phyloP scores from a whole-genome alignment of 2,888 invertebrate genomes.

The Agonum fuliginosum region DNA sequence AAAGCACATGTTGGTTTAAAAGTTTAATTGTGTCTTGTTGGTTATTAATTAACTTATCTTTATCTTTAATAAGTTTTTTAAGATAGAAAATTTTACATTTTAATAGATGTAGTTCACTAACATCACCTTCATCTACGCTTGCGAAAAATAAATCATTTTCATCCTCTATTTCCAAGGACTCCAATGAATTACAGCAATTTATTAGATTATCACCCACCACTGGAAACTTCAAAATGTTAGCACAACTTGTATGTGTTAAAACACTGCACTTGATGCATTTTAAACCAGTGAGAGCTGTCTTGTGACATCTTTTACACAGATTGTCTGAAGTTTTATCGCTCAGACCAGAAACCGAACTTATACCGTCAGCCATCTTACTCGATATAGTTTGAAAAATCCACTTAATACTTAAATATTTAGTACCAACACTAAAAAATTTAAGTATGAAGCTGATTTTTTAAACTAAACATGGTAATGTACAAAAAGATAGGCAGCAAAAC shows the following conservation, averaged over 20 bases:
- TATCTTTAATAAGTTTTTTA: neutral
- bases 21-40: neutral
- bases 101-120: neutral
- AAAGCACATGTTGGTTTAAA: neutral
- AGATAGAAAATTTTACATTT: neutral
- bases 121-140: neutral
- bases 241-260: no score
- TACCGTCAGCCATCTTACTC: no score
- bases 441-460: neutral
- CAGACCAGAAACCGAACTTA: no score
- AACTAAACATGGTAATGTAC: neutral
- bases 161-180: no score
- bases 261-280: no score
- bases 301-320: no score
- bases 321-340: no score
- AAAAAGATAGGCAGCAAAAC: no score
- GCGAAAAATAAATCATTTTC: neutral
- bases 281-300: no score
- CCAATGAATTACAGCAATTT: no score
- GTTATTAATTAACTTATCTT: neutral
- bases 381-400: slow-evolving; percentile 6
- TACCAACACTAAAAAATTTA: neutral
- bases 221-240: no score
- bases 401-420: neutral
- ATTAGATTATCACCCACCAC: no score